Base-by-base conservation (phyloP, 2,888 invertebrate species). In the Pseudococcus jackbeardsleyi region DNA sequence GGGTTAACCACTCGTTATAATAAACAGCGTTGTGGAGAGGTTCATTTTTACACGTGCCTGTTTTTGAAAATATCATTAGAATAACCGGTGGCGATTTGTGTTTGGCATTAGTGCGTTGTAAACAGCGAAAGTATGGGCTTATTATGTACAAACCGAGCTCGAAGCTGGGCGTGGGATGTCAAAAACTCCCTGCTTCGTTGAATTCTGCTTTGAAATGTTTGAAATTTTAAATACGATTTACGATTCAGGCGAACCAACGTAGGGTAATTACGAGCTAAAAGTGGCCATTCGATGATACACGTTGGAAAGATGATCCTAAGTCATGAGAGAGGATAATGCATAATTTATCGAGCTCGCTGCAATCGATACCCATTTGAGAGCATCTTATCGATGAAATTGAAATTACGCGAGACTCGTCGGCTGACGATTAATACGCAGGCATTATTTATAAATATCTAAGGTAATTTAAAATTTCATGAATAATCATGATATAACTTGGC, bases 401-500 rank as follows among this genome's bases (percentile, higher is more conserved):
- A 77, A 42, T 77, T 77, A 77, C 77, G 42, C 77, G 0, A 42
- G n/a, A 4, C 54, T 54, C n/a, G 15, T 54, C 8, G 54, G n/a
- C 77, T 19, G 46, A 82, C 46, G 46, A 42, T 82, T 82, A 46
- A 82, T 19, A 46, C n/a, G 46, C 19, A 79, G 6, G 17, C 17
- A 54, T 17, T 19, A 72, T 9, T 39, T 33, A 77, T 79, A 46
- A 79, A 46, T 82, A 15, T 82, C 19, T 82, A 7, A 33, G 15
- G 46, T 42, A 46, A 82, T 42, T 46, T 42, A 33, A 82, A 82
- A 82, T 82, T 82, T 46, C 79, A 82, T 82, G 79, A 82, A 82
- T 82, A 82, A 82, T 82, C 46, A 82, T 33, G 46, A 33, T 42
- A 26, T 42, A 82, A 82, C 17, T 82, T 82, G 19, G 22, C 79